phyloP scores from a whole-genome alignment of 2,888 invertebrate genomes.

The Dolichomitus sp. region DNA sequence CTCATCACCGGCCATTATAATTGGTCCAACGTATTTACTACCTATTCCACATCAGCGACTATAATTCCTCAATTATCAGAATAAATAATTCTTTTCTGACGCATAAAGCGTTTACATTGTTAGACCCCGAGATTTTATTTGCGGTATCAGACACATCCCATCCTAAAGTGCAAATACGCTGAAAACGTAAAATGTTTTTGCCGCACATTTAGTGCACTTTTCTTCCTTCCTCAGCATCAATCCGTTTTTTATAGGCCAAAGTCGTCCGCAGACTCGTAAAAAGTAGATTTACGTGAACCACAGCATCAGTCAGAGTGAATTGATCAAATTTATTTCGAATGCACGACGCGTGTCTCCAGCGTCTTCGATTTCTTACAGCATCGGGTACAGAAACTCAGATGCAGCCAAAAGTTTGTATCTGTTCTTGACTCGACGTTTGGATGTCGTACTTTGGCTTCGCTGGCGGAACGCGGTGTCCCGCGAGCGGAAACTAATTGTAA shows the following conservation, averaged over 20 bases:
- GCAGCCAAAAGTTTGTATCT: constrained; percentile 8
- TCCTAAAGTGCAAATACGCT: too few species aligned
- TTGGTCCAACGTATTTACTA: too few species aligned
- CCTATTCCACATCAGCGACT: too few species aligned
- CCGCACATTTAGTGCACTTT: not conserved
- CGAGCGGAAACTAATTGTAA: constrained; percentile 61
- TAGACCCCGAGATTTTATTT: too few species aligned
- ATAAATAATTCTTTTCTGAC: too few species aligned
- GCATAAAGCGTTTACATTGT: too few species aligned
- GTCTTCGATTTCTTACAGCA: constrained; percentile 19
- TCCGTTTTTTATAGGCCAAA: not conserved
- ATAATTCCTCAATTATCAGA: too few species aligned
- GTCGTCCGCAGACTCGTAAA: not conserved
- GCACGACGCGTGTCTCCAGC: not conserved
- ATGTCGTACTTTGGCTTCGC: constrained; percentile 6
- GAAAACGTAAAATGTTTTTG: not conserved
- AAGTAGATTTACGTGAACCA: not conserved
- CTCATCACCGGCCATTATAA: too few species aligned
- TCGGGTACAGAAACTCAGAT: not conserved
- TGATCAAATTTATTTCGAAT: constrained; percentile 32
- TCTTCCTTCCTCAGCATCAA: not conserved
- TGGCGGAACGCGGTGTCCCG: constrained; percentile 39
- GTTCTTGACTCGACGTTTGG: constrained; percentile 26
- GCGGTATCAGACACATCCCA: too few species aligned
- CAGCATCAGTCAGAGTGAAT: constrained; percentile 21